Evolutionary conservation across 2,888 invertebrate species (phyloP).

Genomic region (Trisateles emortualis): DNA sequence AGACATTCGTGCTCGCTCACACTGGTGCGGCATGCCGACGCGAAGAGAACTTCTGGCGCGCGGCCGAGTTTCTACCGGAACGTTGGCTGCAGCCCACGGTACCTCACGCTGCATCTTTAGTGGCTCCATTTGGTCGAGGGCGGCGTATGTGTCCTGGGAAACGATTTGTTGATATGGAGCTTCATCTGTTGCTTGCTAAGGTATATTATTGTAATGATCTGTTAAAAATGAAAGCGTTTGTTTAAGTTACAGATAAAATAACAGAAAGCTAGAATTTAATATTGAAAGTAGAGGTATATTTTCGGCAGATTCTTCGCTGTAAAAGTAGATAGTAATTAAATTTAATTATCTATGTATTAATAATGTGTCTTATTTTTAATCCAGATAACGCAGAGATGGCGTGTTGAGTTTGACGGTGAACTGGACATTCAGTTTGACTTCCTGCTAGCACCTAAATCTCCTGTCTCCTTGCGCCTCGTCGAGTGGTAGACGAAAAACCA

Average conservation of each 20-base stretch:
- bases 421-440: constrained; percentile 93
- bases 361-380: constrained; percentile 33
- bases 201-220: constrained; percentile 59
- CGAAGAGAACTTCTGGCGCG: constrained; percentile 91
- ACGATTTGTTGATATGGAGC: constrained; percentile 92
- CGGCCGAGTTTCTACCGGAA: constrained; percentile 91
- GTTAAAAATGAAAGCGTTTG: too few species aligned
- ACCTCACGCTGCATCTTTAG: constrained; percentile 88
- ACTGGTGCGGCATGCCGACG: constrained; percentile 93
- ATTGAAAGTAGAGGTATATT: too few species aligned
- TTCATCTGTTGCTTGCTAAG: constrained; percentile 91
- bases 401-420: constrained; percentile 89
- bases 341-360: not conserved
- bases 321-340: not conserved
- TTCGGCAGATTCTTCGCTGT: too few species aligned
- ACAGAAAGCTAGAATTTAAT: too few species aligned
- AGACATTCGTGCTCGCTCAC: constrained; percentile 93
- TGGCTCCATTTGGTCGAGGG: constrained; percentile 93
- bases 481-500: constrained; percentile 77
- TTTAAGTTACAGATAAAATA: too few species aligned
- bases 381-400: constrained; percentile 90
- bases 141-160: constrained; percentile 94
- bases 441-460: constrained; percentile 91
- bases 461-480: constrained; percentile 89
- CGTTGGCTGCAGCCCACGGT: constrained; percentile 89